Percentiles rank a stretch among this genome's conserved stretches.
Evolutionary conservation across 2,113 vertebrate genomes (phyloP).

Genomic region (Xyrauchen texanus): DNA sequence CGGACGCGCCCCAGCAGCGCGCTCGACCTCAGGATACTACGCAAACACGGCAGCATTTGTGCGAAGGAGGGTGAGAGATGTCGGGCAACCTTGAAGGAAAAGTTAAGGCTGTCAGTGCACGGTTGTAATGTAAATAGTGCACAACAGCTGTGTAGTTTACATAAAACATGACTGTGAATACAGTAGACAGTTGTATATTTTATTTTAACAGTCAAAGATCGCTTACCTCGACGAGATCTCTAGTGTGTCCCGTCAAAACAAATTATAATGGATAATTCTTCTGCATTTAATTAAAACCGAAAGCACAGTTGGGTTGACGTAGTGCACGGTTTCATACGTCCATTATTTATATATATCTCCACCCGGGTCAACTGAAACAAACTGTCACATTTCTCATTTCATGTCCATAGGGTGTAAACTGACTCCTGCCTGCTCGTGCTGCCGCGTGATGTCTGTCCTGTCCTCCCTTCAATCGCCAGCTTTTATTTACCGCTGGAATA

Average conservation of each 20-base stretch:
- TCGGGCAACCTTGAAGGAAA: constrained; percentile 42
- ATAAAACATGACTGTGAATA: not conserved
- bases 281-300: not conserved
- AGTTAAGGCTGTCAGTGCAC: constrained; percentile 10
- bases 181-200: not conserved
- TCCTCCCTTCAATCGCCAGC: not conserved
- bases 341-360: not conserved
- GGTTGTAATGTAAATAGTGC: not conserved
- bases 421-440: constrained; percentile 36
- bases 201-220: not conserved
- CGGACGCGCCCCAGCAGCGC: constrained; percentile 50
- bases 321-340: not conserved
- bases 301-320: not conserved
- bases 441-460: constrained; percentile 41
- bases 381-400: constrained; percentile 54
- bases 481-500: constrained; percentile 59
- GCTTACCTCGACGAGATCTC: not conserved
- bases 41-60: constrained; percentile 72
- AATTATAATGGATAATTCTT: not conserved
- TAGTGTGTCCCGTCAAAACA: constrained; percentile 62
- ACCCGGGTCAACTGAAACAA: not conserved
- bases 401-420: constrained; percentile 32
- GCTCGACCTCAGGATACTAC: constrained; percentile 69
- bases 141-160: not conserved
- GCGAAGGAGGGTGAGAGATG: not conserved